Evolutionary conservation across 2,797 vertebrate genomes (phyloP).

Genomic region (Balearica regulorum): DNA sequence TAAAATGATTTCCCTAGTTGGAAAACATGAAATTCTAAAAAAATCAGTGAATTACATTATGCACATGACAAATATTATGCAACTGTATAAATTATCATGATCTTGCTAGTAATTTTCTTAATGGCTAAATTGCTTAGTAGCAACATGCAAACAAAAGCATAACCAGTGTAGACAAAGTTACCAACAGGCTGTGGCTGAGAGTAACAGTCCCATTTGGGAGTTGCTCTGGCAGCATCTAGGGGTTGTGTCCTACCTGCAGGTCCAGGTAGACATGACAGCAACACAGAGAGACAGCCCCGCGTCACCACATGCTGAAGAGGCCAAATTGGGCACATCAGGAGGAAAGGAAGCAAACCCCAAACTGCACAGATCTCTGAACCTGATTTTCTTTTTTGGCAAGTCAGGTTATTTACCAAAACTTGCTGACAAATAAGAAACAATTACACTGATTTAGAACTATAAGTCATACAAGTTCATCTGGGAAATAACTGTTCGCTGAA

Average conservation of each 20-base stretch:
- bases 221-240: background rate
- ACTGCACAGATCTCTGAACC: background rate
- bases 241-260: background rate
- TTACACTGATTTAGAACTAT: background rate
- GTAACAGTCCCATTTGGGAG: background rate
- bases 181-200: background rate
- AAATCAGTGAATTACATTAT: background rate
- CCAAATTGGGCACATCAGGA: background rate
- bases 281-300: background rate
- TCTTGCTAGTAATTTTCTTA: conserved; percentile 1
- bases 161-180: background rate
- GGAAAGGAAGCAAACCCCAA: background rate
- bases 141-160: background rate
- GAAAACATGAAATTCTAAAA: background rate
- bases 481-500: background rate
- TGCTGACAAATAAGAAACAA: background rate
- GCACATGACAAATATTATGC: background rate
- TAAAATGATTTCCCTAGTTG: background rate
- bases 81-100: background rate
- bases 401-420: background rate
- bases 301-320: background rate
- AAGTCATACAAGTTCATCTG: accelerated
- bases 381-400: background rate
- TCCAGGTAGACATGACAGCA: background rate
- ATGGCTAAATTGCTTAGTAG: background rate